Conservation (phyloP, 2,113 vertebrate genomes). For the Heliornis fulica region DNA sequence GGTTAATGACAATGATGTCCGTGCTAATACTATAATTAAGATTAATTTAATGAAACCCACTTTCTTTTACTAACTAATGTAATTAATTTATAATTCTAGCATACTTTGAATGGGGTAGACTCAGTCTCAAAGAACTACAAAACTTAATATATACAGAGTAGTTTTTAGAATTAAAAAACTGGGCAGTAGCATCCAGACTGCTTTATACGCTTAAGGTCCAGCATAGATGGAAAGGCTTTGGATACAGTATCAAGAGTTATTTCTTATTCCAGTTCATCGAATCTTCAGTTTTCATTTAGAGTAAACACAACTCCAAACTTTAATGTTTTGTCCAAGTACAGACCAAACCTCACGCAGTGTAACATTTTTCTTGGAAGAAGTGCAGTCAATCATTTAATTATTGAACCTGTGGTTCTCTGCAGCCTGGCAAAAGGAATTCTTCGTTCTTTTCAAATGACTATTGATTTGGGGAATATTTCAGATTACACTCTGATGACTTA, state of each 20-base stretch:
- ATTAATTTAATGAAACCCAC: not conserved
- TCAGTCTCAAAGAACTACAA: not conserved
- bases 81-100: not conserved
- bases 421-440: not conserved
- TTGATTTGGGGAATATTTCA: constrained; percentile 6
- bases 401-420: not conserved
- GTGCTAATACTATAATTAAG: not conserved
- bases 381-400: not conserved
- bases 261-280: not conserved
- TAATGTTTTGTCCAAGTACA: not conserved
- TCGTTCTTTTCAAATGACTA: constrained; percentile 18
- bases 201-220: not conserved
- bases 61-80: not conserved
- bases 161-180: not conserved
- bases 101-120: not conserved
- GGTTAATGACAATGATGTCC: not conserved
- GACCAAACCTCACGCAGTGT: not conserved
- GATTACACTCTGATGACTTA: constrained; percentile 8
- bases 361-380: not conserved
- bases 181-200: not conserved
- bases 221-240: not conserved
- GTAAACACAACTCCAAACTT: not conserved
- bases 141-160: not conserved
- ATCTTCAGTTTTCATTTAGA: not conserved
- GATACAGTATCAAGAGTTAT: not conserved